A percentile compares a stretch with the other conserved stretches of the same genome.
Evolutionary conservation across 2,113 vertebrate species (phyloP).

Genomic region (Pterocles burchelli): DNA sequence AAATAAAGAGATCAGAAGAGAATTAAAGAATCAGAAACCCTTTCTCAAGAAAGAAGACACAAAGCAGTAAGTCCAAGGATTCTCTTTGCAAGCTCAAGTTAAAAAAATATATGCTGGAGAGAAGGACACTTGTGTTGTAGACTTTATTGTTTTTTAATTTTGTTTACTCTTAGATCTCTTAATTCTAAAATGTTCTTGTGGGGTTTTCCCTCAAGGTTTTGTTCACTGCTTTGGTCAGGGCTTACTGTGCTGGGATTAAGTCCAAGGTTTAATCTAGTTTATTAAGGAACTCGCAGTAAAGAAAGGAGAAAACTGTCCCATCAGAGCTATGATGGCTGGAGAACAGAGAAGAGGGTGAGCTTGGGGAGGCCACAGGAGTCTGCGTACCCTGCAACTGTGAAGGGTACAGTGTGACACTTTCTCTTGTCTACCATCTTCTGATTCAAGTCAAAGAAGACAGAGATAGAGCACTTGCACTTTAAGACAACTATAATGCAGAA

Average conservation of each 20-base stretch:
- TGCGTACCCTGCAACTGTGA: rapidly evolving
- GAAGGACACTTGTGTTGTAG: not conserved
- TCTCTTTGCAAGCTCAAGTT: not conserved
- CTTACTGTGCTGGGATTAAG: not conserved
- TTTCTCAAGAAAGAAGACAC: not conserved
- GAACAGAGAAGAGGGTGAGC: not conserved
- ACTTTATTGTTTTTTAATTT: not conserved
- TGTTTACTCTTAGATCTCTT: not conserved
- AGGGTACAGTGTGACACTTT: not conserved
- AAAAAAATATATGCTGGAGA: not conserved
- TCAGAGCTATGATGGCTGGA: not conserved
- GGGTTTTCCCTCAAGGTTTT: not conserved
- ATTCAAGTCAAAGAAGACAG: not conserved
- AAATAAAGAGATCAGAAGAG: not conserved
- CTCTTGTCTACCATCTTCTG: not conserved
- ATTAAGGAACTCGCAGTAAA: not conserved
- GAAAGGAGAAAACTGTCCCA: not conserved
- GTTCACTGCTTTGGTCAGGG: not conserved
- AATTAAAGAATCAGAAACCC: not conserved
- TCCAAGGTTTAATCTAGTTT: not conserved
- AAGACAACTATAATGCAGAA: not conserved
- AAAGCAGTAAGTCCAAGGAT: not conserved
- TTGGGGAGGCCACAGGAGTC: not conserved
- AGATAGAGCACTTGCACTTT: not conserved
- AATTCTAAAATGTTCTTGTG: not conserved